These are phyloP conservation scores for Hirundo rustica DNA, from an alignment of 2,797 vertebrate species.

Conservation along the genomic window DNA sequence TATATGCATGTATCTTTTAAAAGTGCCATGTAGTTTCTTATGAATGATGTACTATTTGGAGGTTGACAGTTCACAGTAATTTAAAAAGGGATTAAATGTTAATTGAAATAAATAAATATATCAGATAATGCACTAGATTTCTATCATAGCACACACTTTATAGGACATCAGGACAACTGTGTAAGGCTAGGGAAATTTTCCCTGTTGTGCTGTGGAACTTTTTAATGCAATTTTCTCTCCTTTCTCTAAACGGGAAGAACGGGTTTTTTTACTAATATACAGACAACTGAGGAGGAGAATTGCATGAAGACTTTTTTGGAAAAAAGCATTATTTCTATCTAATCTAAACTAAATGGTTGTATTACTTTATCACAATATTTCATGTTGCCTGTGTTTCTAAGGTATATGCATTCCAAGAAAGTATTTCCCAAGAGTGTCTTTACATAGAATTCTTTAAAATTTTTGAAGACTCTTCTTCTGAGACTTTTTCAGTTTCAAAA, in stretches of 20 bases:
- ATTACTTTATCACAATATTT: background rate
- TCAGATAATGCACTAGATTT: background rate
- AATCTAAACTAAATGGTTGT: background rate
- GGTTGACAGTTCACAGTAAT: background rate
- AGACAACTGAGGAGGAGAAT: background rate
- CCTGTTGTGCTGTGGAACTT: background rate
- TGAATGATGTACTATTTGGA: background rate
- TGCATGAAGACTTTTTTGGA: background rate
- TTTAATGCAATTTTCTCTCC: background rate
- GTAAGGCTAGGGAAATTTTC: background rate
- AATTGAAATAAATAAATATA: background rate
- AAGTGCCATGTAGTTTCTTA: background rate
- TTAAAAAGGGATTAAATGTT: background rate
- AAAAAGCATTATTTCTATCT: background rate
- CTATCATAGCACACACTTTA: background rate
- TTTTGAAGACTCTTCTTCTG: background rate
- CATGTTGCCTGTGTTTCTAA: background rate
- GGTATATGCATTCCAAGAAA: background rate
- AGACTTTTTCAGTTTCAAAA: background rate
- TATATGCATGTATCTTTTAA: background rate
- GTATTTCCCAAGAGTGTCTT: background rate
- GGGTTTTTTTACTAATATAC: background rate
- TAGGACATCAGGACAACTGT: background rate
- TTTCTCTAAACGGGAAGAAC: background rate
- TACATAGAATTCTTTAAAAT: background rate